Evolutionary conservation across 2,797 vertebrate species (phyloP).

Genomic region (Bryconaethiops microstoma): DNA sequence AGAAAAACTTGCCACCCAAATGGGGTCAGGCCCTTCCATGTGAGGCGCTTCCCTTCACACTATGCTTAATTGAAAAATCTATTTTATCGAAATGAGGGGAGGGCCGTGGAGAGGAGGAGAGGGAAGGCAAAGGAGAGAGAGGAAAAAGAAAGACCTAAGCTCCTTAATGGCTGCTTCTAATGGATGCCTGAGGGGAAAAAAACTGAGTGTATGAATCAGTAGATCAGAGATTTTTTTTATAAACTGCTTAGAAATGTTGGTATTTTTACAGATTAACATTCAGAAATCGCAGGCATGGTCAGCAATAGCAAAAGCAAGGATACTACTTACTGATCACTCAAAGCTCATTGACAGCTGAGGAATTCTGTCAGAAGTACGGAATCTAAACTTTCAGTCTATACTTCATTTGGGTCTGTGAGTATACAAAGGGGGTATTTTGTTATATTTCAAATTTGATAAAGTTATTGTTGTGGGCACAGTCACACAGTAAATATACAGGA

Average conservation of each 20-base stretch:
- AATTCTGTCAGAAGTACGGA: not conserved
- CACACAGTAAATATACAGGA: too few species aligned
- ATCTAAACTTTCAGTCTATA: too few species aligned
- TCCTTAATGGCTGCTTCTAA: conserved; percentile 26
- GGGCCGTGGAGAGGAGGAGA: conserved; percentile 29
- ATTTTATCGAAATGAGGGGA: conserved; percentile 81
- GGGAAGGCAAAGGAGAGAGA: conserved; percentile 25
- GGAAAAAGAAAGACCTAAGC: conserved; percentile 70
- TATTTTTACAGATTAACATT: not conserved
- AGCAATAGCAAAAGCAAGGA: not conserved
- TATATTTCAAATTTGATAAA: too few species aligned
- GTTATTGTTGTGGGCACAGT: too few species aligned
- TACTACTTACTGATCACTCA: not conserved
- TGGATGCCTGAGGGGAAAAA: not conserved
- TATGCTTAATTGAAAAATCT: conserved; percentile 83
- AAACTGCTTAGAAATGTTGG: not conserved
- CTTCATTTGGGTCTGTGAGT: too few species aligned
- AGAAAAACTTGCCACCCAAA: conserved; percentile 59
- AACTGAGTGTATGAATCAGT: not conserved
- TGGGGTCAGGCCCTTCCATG: conserved; percentile 82
- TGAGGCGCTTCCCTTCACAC: conserved; percentile 82
- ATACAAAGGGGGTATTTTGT: too few species aligned
- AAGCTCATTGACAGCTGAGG: not conserved
- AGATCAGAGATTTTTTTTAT: not conserved
- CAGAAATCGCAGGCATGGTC: too few species aligned